A percentile compares a stretch with the other conserved stretches of the same genome.
These are phyloP conservation scores for Linurgus olivaceus DNA, from an alignment of 2,797 vertebrate genomes.

Conservation along the genomic window DNA sequence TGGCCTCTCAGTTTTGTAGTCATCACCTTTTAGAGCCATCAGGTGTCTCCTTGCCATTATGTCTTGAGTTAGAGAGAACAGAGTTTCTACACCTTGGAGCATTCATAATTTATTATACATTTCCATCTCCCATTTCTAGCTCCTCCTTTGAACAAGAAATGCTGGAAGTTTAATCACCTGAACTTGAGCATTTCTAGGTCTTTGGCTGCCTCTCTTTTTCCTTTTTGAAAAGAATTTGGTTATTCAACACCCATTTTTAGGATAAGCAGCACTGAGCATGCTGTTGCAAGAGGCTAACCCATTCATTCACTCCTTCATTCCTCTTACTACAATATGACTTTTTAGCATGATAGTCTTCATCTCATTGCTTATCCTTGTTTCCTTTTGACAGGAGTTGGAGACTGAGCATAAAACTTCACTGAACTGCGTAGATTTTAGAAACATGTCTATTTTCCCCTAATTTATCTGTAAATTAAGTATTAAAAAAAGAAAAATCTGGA, in stretches of 20 bases:
- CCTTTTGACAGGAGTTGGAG: not conserved
- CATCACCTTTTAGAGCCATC: not conserved
- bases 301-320: not conserved
- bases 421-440: not conserved
- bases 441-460: not conserved
- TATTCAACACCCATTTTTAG: not conserved
- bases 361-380: not conserved
- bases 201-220: not conserved
- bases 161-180: fast-evolving
- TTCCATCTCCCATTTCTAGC: not conserved
- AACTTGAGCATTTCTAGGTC: not conserved
- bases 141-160: not conserved
- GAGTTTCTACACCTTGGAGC: not conserved
- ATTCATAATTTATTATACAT: not conserved
- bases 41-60: not conserved
- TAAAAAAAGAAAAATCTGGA: not conserved
- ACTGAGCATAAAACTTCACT: not conserved
- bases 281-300: not conserved
- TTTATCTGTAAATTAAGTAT: not conserved
- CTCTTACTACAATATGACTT: not conserved
- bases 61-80: not conserved
- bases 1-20: not conserved
- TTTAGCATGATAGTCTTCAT: not conserved
- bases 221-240: not conserved
- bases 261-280: not conserved